Percentiles rank a stretch among this genome's conserved stretches.
Conservation (phyloP, 2,113 vertebrate genomes). For the Semicossyphus pulcher region DNA sequence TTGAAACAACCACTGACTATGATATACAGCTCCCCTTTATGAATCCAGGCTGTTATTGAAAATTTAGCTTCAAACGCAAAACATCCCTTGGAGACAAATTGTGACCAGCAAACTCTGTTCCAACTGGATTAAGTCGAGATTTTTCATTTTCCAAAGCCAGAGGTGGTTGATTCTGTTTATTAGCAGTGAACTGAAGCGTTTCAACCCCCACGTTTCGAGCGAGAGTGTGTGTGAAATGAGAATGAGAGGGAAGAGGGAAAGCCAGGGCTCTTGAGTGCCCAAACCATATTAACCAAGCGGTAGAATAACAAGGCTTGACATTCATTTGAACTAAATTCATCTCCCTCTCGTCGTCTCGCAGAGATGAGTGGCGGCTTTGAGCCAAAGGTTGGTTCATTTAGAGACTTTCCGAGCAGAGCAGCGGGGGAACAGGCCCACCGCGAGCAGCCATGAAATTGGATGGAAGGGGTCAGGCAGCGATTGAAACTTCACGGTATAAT, state of each 20-base stretch:
- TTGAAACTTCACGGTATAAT: slow-evolving; percentile 79
- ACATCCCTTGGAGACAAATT: slow-evolving; percentile 23
- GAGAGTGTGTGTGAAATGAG: slow-evolving; percentile 31
- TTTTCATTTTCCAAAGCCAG: slow-evolving; percentile 49
- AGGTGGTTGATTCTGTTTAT: slow-evolving; percentile 56
- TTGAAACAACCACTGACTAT: slow-evolving; percentile 18
- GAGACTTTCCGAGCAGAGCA: slow-evolving; percentile 59
- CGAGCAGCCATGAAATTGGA: slow-evolving; percentile 71
- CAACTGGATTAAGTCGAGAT: slow-evolving; percentile 49
- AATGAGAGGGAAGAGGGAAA: slow-evolving; percentile 15
- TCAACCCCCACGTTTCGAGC: slow-evolving; percentile 42
- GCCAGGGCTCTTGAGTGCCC: slow-evolving; percentile 34
- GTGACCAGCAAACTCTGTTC: slow-evolving; percentile 25
- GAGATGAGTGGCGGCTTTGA: slow-evolving; percentile 56
- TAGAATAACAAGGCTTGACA: slow-evolving; percentile 68
- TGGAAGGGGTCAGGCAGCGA: slow-evolving; percentile 64
- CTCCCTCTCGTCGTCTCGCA: slow-evolving; percentile 48
- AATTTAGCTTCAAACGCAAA: slow-evolving; percentile 33
- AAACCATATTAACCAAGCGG: slow-evolving; percentile 56
- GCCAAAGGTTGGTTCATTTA: slow-evolving; percentile 69
- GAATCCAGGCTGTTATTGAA: slow-evolving; percentile 28
- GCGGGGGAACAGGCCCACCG: slow-evolving; percentile 38
- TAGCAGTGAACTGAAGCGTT: slow-evolving; percentile 36
- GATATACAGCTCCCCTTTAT: background rate
- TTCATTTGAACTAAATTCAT: slow-evolving; percentile 62